Base-by-base conservation (phyloP, 1,140 invertebrate genomes). In the Procambarus clarkii region DNA sequence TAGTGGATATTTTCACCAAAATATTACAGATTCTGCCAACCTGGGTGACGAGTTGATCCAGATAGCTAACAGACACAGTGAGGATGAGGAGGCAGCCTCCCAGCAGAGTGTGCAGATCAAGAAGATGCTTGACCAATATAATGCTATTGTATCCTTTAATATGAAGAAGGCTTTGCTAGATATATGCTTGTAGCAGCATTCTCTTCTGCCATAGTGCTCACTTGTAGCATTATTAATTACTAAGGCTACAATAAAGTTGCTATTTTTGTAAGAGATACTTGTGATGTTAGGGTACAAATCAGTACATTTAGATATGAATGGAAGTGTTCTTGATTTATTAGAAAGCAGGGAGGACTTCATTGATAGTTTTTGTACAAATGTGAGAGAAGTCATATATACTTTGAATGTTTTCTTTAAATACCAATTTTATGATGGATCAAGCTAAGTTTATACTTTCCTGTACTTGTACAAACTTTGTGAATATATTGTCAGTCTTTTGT, bases 121-220 rank as follows among this genome's bases (percentile, higher is more conserved):
- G 71, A 58, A 85, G 21, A 34, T 91, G 82, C 82, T 91, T 13
- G 76, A 85, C 76, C 81, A 91, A 34, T 91, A 91, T 44, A 91
- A 91, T 79, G 54, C 48, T 48, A 91, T 91, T 69, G 88, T 91
- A 91, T 91, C 88, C 88, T 91, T 91, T 91, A 78, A 83, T 83
- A 76, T 77, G 71, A 54, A n/a, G 54, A 77, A 86, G 45, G 74
- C 78, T 18, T 21, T 80, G 3, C 21, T 69, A 45, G 24, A 71
- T 84, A 46, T 84, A 45, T 84, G 60, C 21, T 84, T 84, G 45
- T 84, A 84, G 60, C 82, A n/a, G 4, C 24, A 24, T 48, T 48
- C 24, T 78, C 76, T 3, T 13, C 3, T 44, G 34, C 18, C 76
- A 15, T 78, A n/a, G 13, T 44, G n/a, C 13, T 34, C 34, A 13